Base-by-base conservation (phyloP, 2,888 invertebrate species). In the Drosophila sordidapex region DNA sequence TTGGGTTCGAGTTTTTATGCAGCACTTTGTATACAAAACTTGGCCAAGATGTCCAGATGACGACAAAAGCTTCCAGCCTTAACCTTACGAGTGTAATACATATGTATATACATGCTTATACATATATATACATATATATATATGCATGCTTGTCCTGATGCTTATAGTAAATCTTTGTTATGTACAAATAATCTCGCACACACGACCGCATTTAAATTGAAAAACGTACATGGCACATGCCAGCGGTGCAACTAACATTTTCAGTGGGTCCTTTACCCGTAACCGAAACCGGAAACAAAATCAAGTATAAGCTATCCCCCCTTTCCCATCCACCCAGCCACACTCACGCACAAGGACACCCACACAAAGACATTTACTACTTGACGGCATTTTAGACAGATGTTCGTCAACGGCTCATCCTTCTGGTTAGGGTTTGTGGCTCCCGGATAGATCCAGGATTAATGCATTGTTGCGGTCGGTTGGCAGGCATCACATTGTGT, bases 201-300 rank as follows among this genome's bases (percentile, higher is more conserved):
- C 88, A 88, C 90, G 90, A 90, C 89, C 87, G 88, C 88, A 88
- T 90, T 89, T 87, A 90, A 87, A 87, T 87, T 89, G 87, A 87
- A 90, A 87, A 90, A 83, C 88, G 82, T 90, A 78, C 81, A 78
- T 65, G 77, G 70, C 81, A 79, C 75, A 76, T 77, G 69, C 66
- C 76, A 73, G 40, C 57, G 59, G 56, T 66, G 69, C 72, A 70
- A 61, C 64, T 70, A 46, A 52, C 51, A 70, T 54, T 71, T 63
- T 62, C 74, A 71, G 63, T 68, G 62, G 52, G 62, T 48, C 70
- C 59, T 61, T 63, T 62, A 61, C 40, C 49, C 40, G 33, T 63
- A 64, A 63, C 67, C 56, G 64, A 72, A 72, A 66, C 69, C 69
- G 68, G 63, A 74, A 59, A 72, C 70, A 76, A 75, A 76, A 76